These are phyloP conservation scores for Stercorarius parasiticus DNA, from an alignment of 2,113 vertebrate genomes.

Conservation along the genomic window DNA sequence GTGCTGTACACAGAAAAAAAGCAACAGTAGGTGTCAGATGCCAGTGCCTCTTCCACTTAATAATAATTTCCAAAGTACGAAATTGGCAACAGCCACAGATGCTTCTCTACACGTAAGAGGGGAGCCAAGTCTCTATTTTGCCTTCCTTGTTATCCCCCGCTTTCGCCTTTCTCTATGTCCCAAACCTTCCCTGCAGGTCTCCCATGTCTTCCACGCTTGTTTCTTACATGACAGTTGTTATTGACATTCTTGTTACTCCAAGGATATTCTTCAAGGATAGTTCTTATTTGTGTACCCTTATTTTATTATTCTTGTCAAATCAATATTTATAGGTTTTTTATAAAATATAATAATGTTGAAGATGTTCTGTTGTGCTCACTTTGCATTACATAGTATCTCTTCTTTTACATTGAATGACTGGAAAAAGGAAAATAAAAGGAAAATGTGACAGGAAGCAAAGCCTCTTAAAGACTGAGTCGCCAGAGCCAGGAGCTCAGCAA, in stretches of 20 bases:
- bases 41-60: not conserved
- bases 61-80: not conserved
- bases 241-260: not conserved
- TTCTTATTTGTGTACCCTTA: not conserved
- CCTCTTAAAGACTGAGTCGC: not conserved
- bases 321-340: not conserved
- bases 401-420: not conserved
- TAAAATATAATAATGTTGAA: not conserved
- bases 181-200: not conserved
- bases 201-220: not conserved
- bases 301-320: not conserved
- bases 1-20: not conserved
- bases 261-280: not conserved
- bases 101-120: not conserved
- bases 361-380: not conserved
- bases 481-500: not conserved
- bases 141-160: not conserved
- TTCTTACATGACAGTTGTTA: not conserved
- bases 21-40: not conserved
- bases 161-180: not conserved
- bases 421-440: not conserved
- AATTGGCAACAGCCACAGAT: not conserved
- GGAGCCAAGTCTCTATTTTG: not conserved
- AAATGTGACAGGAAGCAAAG: not conserved
- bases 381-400: not conserved